Evolutionary conservation across 2,797 vertebrate species (phyloP), one percentile per base, ranked within the genome.

Genomic region (Diglossa cyanea): DNA sequence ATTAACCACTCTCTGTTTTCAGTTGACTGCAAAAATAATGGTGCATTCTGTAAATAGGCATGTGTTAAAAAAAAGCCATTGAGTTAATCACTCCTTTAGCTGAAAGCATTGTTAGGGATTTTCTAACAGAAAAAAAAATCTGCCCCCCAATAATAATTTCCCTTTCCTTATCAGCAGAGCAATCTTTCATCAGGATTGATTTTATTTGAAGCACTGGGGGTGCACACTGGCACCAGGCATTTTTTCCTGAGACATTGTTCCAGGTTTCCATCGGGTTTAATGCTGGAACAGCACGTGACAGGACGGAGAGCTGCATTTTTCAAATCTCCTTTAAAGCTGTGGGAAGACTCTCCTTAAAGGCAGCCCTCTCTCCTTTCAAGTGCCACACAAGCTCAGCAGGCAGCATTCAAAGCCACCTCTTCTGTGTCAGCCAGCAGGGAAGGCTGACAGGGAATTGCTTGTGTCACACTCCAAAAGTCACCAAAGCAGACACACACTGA

Each of bases 341-440:
- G 84, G 84, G 84, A 95, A 91, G 9, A n/a, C 57, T 10, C 33
- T 57, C 93, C 84, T 65, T 39, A 1, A 74, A 86, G 57, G 84
- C 92, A 87, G 72, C 7, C 83, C 67, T 61, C 72, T 35, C 90
- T 33, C 90, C 75, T 93, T 93, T 94, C 82, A 94, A 93, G 94
- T 63, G 84, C 85, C 82, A 51, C 0, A 53, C 47, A 31, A 81
- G 90, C 96, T 61, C 93, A 94, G 94, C 82, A 68, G 94, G 94
- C 77, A 94, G 91, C 93, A 19, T 78, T 90, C 93, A 88, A 93
- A 95, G 87, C 86, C 83, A 90, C 87, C 89, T 94, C 91, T 67
- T 76, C 72, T 9, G 89, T 82, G 68, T 18, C 92, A 96, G 88
- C 88, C 92, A 65, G 86, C 31, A 0, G 71, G 83, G 79, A 63